Evolutionary conservation across 2,113 vertebrate species (phyloP).

Genomic region (Gulo gulo): DNA sequence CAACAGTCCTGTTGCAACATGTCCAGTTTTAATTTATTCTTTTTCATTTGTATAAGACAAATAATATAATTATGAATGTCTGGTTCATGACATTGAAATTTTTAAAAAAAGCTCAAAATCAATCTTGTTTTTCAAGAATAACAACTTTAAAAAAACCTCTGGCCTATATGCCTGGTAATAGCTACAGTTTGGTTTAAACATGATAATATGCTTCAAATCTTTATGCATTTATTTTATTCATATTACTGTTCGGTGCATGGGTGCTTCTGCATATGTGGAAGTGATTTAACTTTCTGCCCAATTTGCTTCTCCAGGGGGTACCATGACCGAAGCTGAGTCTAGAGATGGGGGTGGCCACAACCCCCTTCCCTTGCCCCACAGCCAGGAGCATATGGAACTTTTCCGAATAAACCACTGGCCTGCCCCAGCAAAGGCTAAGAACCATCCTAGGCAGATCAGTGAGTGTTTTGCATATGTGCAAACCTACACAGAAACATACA

Average conservation of each 20-base stretch:
- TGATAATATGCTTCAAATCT: slow-evolving; percentile 76
- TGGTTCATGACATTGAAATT: slow-evolving; percentile 83
- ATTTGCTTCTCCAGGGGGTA: slow-evolving; percentile 27
- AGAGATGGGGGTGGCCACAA: not conserved
- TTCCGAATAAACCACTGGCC: not conserved
- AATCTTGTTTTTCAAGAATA: slow-evolving; percentile 80
- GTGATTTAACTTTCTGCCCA: not conserved
- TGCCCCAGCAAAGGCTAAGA: not conserved
- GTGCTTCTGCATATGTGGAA: slow-evolving; percentile 49
- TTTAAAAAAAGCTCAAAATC: slow-evolving; percentile 71
- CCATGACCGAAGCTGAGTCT: not conserved
- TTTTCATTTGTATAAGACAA: slow-evolving; percentile 86
- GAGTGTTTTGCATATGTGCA: not conserved
- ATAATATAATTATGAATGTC: slow-evolving; percentile 87
- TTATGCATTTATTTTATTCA: slow-evolving; percentile 78
- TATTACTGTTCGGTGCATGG: slow-evolving; percentile 62
- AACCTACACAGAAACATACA: not conserved
- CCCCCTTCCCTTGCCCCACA: rapidly evolving
- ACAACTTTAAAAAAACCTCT: slow-evolving; percentile 76
- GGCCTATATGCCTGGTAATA: slow-evolving; percentile 74
- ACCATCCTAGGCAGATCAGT: not conserved
- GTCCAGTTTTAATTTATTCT: slow-evolving; percentile 89
- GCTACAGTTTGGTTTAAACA: slow-evolving; percentile 75
- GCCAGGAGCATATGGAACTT: not conserved
- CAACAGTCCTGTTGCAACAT: slow-evolving; percentile 88